Conservation (phyloP, 2,888 invertebrate genomes). For the Phrixothrix hirtus region DNA sequence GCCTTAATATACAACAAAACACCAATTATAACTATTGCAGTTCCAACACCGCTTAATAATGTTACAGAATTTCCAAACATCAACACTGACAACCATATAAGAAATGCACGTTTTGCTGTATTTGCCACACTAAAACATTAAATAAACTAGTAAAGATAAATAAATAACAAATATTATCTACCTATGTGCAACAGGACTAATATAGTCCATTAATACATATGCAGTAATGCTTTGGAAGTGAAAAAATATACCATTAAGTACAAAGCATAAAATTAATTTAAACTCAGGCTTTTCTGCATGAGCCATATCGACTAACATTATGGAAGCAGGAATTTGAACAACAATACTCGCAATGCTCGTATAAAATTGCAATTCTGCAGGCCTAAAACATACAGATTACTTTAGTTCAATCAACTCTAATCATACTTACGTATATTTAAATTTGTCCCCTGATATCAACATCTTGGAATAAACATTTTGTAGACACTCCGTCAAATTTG, state of each 20-base stretch:
- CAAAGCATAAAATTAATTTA: constrained; percentile 61
- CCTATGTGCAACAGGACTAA: constrained; percentile 80
- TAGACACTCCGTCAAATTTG: constrained; percentile 78
- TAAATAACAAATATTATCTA: constrained; percentile 52
- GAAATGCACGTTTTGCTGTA: constrained; percentile 75
- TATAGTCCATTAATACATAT: constrained; percentile 78
- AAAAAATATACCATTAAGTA: constrained; percentile 75
- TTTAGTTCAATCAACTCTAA: constrained; percentile 10
- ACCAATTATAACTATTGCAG: constrained; percentile 70
- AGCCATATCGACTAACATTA: constrained; percentile 67
- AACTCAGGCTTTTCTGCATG: constrained; percentile 58
- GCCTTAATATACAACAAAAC: constrained; percentile 77
- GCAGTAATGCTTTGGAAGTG: constrained; percentile 81
- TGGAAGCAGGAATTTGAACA: constrained; percentile 71
- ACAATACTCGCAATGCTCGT: constrained; percentile 74
- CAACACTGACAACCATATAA: constrained; percentile 76
- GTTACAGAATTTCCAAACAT: constrained; percentile 77
- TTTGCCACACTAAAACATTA: constrained; percentile 70
- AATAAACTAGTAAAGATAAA: too few species aligned
- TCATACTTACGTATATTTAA: constrained; percentile 70
- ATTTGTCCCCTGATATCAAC: constrained; percentile 73
- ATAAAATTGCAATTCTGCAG: constrained; percentile 79
- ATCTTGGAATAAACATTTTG: constrained; percentile 81
- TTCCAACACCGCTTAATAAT: constrained; percentile 71
- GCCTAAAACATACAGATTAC: constrained; percentile 54